A percentile compares a stretch with the other conserved stretches of the same genome.
Evolutionary conservation across 2,888 invertebrate genomes (phyloP).

Genomic region (Monopis laevigella): DNA sequence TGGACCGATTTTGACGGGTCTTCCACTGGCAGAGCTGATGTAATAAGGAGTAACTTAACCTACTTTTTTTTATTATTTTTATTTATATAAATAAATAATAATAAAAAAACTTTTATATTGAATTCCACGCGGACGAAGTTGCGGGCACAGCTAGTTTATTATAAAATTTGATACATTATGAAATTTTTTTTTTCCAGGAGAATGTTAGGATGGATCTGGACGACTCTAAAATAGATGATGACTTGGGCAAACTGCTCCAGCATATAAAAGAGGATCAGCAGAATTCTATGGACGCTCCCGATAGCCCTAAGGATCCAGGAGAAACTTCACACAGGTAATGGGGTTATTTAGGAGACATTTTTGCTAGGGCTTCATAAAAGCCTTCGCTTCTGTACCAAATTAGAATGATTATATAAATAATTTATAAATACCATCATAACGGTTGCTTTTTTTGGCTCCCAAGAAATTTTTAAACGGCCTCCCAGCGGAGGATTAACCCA

Average conservation of each 20-base stretch:
- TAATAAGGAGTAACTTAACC: too few species aligned
- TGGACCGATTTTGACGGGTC: not conserved
- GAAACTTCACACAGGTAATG: conserved; percentile 50
- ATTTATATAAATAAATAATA: too few species aligned
- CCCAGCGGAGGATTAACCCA: too few species aligned
- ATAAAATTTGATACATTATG: not conserved
- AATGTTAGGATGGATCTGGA: conserved; percentile 81
- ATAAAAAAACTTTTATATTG: too few species aligned
- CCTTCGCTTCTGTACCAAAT: too few species aligned
- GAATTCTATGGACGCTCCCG: conserved; percentile 90
- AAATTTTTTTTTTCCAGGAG: conserved; percentile 41
- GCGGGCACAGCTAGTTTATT: not conserved
- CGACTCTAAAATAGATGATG: conserved; percentile 92
- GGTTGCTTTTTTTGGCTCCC: too few species aligned
- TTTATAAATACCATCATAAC: too few species aligned
- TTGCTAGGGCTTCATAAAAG: not conserved
- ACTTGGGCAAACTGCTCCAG: conserved; percentile 88
- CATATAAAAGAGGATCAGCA: conserved; percentile 94
- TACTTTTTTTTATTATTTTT: too few species aligned
- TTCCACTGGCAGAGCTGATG: not conserved
- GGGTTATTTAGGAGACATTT: conserved; percentile 9
- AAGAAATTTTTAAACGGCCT: too few species aligned
- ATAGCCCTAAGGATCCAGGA: conserved; percentile 74
- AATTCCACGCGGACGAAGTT: not conserved
- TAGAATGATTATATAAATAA: too few species aligned